Base-by-base conservation (phyloP, 2,797 vertebrate species). In the Varecia variegata region DNA sequence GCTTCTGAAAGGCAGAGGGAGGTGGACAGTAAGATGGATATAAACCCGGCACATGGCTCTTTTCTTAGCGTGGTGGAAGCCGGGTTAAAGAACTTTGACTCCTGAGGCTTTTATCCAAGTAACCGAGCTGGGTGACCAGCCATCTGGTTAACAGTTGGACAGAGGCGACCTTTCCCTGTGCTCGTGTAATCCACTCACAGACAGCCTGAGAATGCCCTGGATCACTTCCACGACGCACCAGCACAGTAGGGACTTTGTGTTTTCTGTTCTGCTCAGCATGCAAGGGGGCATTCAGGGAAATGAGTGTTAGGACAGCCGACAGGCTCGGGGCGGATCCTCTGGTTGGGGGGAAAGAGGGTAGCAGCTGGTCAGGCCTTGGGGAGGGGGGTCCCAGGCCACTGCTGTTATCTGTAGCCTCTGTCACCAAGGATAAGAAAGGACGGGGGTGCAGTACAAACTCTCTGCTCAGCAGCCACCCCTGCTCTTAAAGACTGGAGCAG, bases 31-130 rank as follows among this genome's bases (percentile, higher is more conserved):
- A 52, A 62, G 77, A 35, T 1, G 15, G 67, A 32, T 0, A 0
- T 11, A 12, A 40, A 8, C 21, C 35, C 25, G 8, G 0, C 38
- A 21, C 3, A 0, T 10, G 1, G 14, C 14, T 71, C 38, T 58
- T 7, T 20, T 62, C 45, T 58, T 9, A 12, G 77, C 4, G 2
- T 6, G 32, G 91, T 32, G 40, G 91, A 14, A 62, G 21, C 73
- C 14, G n/a, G 62, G 62, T 65, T 65, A 65, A 17, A 65, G 32
- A 4, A 3, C 38, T 23, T 7, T 7, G 38, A 18, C 52, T 13
- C 0, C 60, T 0, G 47, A 38, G 87, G 56, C 40, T 60, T 54
- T 79, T 32, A 18, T 6, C 17, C 32, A 15, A 15, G 12, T 18
- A 7, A 3, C 38, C 11, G 1, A 52, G 14, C 13, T 0, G 56